phyloP scores from a whole-genome alignment of 1,140 invertebrate genomes.

The Drusus annulatus region DNA sequence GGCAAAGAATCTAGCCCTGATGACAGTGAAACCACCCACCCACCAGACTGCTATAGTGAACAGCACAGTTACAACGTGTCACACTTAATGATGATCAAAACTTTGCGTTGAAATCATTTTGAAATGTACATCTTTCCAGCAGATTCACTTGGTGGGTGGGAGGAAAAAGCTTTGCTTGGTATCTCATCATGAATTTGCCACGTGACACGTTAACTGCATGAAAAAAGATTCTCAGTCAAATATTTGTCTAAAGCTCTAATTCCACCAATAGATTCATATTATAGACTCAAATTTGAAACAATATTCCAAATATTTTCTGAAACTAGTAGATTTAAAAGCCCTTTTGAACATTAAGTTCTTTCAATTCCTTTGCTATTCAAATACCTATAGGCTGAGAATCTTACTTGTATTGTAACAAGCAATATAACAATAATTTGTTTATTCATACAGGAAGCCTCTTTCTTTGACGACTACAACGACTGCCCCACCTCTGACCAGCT shows the following conservation, averaged over 20 bases:
- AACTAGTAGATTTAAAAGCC: no score
- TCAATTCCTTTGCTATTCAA: no score
- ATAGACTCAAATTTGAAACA: no score
- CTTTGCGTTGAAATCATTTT: no score
- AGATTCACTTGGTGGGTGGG: conserved; percentile 69
- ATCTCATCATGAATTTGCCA: conserved; percentile 65
- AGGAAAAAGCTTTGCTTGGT: conserved; percentile 74
- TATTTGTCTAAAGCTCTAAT: neutral
- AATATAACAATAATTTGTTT: conserved; percentile 26
- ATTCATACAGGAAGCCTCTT: conserved; percentile 67
- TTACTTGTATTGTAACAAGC: neutral
- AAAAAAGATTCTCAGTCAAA: conserved; percentile 50
- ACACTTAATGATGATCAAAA: neutral
- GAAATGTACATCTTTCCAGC: conserved; percentile 6
- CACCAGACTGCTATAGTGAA: conserved; percentile 43
- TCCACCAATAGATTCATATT: no score
- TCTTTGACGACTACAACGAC: conserved; percentile 72
- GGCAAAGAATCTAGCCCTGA: conserved; percentile 59
- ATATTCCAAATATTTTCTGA: no score
- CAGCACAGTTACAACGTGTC: conserved; percentile 18
- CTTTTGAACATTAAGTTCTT: no score
- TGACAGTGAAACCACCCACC: conserved; percentile 50
- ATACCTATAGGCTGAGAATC: conserved; percentile 49
- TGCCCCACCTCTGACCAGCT: conserved; percentile 69
- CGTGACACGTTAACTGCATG: conserved; percentile 42